phyloP scores from a whole-genome alignment of 1,140 invertebrate genomes.

The Cyclargus thomasi region DNA sequence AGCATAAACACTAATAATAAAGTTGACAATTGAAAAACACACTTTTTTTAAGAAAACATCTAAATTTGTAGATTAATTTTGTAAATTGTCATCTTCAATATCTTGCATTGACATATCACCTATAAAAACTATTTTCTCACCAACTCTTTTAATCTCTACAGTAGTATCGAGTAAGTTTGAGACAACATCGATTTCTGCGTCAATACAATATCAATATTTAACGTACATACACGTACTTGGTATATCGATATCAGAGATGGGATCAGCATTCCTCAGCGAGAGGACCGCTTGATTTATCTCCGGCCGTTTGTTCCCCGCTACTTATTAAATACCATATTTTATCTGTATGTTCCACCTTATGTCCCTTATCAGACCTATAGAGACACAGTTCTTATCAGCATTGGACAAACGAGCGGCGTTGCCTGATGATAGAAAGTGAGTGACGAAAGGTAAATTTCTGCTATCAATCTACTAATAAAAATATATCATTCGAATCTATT shows the following conservation, averaged over 20 bases:
- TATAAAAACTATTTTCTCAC: no score
- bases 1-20: no score
- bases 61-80: no score
- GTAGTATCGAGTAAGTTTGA: no score
- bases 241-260: conserved; percentile 2
- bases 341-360: conserved; percentile 9
- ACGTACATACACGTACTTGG: neutral
- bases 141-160: no score
- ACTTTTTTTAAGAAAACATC: no score
- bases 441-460: no score
- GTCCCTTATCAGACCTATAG: neutral
- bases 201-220: neutral
- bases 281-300: neutral
- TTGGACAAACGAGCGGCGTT: neutral
- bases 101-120: no score
- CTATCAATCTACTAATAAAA: no score
- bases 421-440: neutral
- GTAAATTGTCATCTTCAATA: no score
- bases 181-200: neutral
- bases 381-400: neutral
- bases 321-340: conserved; percentile 16
- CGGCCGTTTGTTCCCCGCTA: neutral
- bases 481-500: no score
- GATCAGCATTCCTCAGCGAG: conserved; percentile 1
- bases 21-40: no score